Evolutionary conservation across 2,888 invertebrate genomes (phyloP).

Genomic region (Helobdella robusta): DNA sequence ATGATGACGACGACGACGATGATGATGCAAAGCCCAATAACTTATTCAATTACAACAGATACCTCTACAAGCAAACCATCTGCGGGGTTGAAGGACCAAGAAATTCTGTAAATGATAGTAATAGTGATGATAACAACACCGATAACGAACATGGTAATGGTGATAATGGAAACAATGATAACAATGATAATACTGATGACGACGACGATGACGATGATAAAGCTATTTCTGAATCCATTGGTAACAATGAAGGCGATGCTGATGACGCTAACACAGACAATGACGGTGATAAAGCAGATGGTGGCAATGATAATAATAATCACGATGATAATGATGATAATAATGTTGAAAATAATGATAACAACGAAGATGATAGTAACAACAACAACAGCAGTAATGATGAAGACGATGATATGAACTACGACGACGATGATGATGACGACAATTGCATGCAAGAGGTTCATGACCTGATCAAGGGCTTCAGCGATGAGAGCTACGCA

Average conservation of each 20-base stretch:
- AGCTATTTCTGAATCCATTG: not conserved
- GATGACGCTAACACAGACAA: not conserved
- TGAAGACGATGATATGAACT: not conserved
- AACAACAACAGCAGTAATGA: not conserved
- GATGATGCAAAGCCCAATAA: not conserved
- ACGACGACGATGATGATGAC: slow-evolving; percentile 13
- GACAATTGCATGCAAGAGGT: slow-evolving; percentile 1
- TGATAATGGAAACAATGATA: not conserved
- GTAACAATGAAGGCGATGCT: not conserved
- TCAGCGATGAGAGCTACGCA: slow-evolving; percentile 12
- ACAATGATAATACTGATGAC: slow-evolving; percentile 7
- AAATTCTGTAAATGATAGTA: not conserved
- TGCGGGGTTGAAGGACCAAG: not conserved
- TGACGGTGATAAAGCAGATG: not conserved
- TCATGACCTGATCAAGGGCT: not conserved
- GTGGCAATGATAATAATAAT: not conserved
- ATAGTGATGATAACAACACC: not conserved
- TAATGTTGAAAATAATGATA: not conserved
- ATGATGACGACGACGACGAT: not conserved
- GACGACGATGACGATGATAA: not conserved
- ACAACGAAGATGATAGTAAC: not conserved
- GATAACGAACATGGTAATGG: not conserved
- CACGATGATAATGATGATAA: not conserved
- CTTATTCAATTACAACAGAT: not conserved
- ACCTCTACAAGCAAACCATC: not conserved